Conservation (phyloP, 2,797 vertebrate genomes). For the Sarcophilus harrisii region DNA sequence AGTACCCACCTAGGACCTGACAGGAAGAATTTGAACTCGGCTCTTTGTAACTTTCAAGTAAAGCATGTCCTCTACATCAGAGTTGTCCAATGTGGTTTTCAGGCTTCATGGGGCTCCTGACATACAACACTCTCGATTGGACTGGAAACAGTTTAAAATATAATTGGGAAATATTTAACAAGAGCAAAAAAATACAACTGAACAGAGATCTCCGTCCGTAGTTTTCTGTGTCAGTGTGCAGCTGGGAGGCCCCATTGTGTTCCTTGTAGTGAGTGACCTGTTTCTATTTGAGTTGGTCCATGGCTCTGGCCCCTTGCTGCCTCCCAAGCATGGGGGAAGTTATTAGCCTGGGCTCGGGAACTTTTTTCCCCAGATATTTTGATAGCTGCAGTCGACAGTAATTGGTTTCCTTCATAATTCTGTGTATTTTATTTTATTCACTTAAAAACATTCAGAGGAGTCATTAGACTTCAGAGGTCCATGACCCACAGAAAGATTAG, state of each 20-base stretch:
- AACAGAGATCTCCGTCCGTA: not conserved
- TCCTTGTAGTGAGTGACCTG: not conserved
- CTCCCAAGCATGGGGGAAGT: not conserved
- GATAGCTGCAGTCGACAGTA: not conserved
- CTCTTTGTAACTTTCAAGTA: not conserved
- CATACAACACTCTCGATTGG: not conserved
- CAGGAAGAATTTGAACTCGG: not conserved
- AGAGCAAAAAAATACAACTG: not conserved
- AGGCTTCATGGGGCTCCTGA: not conserved
- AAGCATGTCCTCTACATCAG: too few species aligned
- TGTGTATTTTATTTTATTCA: conserved; percentile 3
- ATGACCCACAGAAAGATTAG: not conserved
- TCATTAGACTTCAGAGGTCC: not conserved
- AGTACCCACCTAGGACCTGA: not conserved
- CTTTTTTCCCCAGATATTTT: not conserved
- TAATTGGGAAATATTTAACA: not conserved
- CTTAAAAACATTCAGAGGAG: not conserved
- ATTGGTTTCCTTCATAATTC: not conserved
- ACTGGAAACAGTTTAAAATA: not conserved
- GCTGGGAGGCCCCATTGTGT: not conserved
- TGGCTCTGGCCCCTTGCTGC: not conserved
- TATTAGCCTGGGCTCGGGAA: not conserved
- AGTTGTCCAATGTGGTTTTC: not conserved
- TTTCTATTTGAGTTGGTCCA: not conserved
- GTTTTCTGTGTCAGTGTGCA: not conserved